Evolutionary conservation across 2,888 invertebrate species (phyloP), one percentile per base, ranked within the genome.

Genomic region (Entomobrya multifasciata): DNA sequence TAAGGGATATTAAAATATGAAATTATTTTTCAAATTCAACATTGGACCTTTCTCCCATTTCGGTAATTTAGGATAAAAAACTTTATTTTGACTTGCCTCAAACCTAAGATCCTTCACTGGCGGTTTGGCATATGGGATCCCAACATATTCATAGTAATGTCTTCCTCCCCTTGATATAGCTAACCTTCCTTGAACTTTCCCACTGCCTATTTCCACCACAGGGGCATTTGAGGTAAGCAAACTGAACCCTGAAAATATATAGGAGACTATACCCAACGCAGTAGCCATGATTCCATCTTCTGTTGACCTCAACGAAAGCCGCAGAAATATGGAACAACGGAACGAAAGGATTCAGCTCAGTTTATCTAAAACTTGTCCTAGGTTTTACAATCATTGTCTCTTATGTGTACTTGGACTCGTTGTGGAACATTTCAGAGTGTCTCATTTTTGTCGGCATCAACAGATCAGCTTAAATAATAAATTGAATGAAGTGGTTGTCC

Each of bases 131-230:
- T 89, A 89, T 0, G 89, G 89, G 41, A 90, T 88, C 41, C 90
- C 90, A 2, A 89, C 55, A 57, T 89, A 91, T 41, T 88, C 87
- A 22, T 77, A 86, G 62, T 87, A 90, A 25, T 80, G 70, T 13
- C 86, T 30, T 0, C 90, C 90, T n/a, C 79, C 83, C 17, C 90
- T 74, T 4, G 91, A 90, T 13, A 60, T 81, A 6, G 80, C 78
- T 1, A 79, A 41, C 11, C 52, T 78, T 15, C 91, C 91, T 41
- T 88, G 87, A 22, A 91, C 30, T 65, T 88, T 87, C 8, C 90
- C 91, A 49, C 49, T 78, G 20, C 81, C 77, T 6, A 88, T 88
- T 55, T 88, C 83, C 15, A 90, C 76, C n/a, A 88, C 65, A 5
- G 89, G 87, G 6, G 88, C 80, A 41, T 89, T 85, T 8, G 86